Conservation (phyloP, 2,888 invertebrate species). For the Blera fallax region DNA sequence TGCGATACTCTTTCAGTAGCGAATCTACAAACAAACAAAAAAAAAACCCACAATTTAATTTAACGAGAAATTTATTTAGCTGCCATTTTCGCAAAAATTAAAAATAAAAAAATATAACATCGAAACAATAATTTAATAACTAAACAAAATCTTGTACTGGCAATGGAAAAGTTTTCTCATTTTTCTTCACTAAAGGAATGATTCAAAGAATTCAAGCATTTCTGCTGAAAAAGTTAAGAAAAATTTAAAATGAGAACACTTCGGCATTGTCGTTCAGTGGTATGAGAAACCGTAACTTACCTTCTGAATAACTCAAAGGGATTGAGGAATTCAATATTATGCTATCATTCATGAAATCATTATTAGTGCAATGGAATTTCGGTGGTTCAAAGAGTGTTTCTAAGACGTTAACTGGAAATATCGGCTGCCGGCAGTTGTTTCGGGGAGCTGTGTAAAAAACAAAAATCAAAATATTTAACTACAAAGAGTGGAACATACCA, state of each 20-base stretch:
- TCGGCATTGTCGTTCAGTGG: not conserved
- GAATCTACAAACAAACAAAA: constrained; percentile 47
- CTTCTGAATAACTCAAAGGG: constrained; percentile 68
- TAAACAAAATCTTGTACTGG: constrained; percentile 26
- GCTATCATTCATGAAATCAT: constrained; percentile 55
- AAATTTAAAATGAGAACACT: constrained; percentile 37
- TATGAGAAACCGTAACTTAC: constrained; percentile 26
- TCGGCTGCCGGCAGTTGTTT: constrained; percentile 58
- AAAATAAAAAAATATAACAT: not conserved
- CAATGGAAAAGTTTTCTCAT: constrained; percentile 37
- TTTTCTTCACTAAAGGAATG: constrained; percentile 12
- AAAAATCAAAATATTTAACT: not conserved
- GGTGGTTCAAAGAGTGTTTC: constrained; percentile 74
- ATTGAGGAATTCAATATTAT: constrained; percentile 63
- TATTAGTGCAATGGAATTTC: constrained; percentile 59
- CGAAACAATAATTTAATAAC: not conserved
- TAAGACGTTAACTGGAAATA: constrained; percentile 72
- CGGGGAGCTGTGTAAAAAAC: not conserved
- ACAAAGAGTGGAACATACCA: not conserved
- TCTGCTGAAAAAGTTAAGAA: constrained; percentile 18
- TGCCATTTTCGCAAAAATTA: not conserved
- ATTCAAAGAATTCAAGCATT: constrained; percentile 32
- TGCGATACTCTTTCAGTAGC: constrained; percentile 58
- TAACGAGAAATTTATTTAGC: not conserved
- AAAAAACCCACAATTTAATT: not conserved